Conservation (phyloP, 2,888 invertebrate genomes). For the Arge pagana region DNA sequence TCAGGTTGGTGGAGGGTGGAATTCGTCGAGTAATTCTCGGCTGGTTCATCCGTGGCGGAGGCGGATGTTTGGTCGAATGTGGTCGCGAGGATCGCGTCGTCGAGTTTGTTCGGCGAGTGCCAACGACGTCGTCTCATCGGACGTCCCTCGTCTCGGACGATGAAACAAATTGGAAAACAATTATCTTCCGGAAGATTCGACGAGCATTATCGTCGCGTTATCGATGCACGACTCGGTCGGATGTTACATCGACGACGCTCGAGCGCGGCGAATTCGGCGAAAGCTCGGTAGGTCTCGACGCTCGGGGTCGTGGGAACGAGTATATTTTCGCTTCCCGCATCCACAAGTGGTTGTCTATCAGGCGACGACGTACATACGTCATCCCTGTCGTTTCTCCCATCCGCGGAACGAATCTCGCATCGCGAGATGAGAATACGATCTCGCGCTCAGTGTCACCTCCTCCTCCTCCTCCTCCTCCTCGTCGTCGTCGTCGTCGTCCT, state of each 20-base stretch:
- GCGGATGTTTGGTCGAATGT: conserved; percentile 11
- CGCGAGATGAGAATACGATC: conserved; percentile 1
- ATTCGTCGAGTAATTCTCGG: conserved; percentile 19
- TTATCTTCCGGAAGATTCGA: too few relatives aligned
- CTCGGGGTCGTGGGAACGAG: conserved; percentile 9
- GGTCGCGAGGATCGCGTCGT: conserved; percentile 26
- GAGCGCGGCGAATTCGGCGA: neutral
- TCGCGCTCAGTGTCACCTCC: conserved; percentile 10
- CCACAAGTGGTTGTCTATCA: conserved; percentile 53
- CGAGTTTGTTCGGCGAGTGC: too few relatives aligned
- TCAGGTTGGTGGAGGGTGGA: conserved; percentile 8
- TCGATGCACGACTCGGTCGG: too few relatives aligned
- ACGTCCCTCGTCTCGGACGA: neutral
- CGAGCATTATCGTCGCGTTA: too few relatives aligned
- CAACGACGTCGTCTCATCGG: neutral
- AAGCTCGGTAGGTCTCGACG: neutral
- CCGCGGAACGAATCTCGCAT: neutral
- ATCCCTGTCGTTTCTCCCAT: conserved; percentile 16
- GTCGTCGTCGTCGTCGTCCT: conserved; percentile 17
- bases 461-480: conserved; percentile 18
- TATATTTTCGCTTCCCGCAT: conserved; percentile 33
- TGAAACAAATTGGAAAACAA: too few relatives aligned
- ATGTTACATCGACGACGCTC: too few relatives aligned
- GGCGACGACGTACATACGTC: conserved; percentile 3
- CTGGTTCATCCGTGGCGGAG: conserved; percentile 12